phyloP scores from a whole-genome alignment of 2,797 vertebrate genomes.

The Dryobates pubescens region DNA sequence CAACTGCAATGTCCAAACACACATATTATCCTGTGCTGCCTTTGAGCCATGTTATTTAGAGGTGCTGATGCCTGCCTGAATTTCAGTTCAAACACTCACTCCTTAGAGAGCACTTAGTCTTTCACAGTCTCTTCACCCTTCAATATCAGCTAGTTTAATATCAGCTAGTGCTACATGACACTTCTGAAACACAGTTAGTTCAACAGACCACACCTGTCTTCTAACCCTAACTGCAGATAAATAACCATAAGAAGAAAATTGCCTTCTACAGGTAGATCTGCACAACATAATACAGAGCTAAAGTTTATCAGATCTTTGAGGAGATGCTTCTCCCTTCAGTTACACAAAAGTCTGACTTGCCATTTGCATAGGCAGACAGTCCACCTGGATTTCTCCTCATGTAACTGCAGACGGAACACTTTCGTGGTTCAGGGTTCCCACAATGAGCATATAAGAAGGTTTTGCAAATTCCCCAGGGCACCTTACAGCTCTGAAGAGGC shows the following conservation, averaged over 20 bases:
- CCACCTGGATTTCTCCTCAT: background rate
- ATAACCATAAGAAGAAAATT: background rate
- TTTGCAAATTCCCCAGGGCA: background rate
- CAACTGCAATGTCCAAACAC: accelerated
- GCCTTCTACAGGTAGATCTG: background rate
- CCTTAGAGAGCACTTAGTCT: background rate
- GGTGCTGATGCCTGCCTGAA: background rate
- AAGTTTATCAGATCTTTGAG: background rate
- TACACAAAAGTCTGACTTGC: background rate
- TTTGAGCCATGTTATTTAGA: background rate
- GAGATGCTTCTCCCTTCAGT: background rate
- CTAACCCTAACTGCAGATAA: background rate
- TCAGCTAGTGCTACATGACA: background rate
- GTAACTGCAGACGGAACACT: background rate
- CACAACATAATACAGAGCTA: background rate
- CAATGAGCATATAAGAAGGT: background rate
- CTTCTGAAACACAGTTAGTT: too few relatives aligned
- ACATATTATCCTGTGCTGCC: background rate
- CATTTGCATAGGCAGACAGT: accelerated
- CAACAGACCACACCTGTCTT: background rate
- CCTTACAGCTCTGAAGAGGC: background rate
- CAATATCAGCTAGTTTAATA: too few relatives aligned
- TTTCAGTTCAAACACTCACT: background rate
- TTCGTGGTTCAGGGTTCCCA: background rate
- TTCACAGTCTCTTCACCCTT: background rate